A percentile compares a stretch with the other conserved stretches of the same genome.
Conservation (phyloP, 2,797 vertebrate genomes). For the Sebastes elongatus region DNA sequence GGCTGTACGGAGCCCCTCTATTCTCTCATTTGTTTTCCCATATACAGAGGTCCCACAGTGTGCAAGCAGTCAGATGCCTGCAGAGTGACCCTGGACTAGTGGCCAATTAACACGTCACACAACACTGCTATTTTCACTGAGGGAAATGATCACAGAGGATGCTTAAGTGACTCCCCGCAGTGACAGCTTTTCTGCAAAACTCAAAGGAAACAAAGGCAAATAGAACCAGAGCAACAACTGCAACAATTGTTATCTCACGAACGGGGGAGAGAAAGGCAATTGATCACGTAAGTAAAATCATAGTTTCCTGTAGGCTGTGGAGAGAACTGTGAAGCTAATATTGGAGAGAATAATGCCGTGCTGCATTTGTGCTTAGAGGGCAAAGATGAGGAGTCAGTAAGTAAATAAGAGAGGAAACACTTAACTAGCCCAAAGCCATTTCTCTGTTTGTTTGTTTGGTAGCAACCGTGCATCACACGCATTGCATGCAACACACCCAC, state of each 20-base stretch:
- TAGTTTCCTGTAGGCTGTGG: background rate
- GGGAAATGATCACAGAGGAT: conserved; percentile 41
- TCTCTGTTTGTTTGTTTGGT: conserved; percentile 26
- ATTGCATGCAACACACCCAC: conserved; percentile 8
- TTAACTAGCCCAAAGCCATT: conserved; percentile 8
- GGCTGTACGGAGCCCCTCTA: conserved; percentile 46
- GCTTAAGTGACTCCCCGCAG: conserved; percentile 29
- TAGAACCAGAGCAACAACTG: background rate
- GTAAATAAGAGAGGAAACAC: conserved; percentile 17
- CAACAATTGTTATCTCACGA: conserved; percentile 7
- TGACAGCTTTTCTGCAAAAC: conserved; percentile 8
- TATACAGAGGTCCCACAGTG: conserved; percentile 27
- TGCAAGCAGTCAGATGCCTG: conserved; percentile 44
- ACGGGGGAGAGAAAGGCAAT: background rate
- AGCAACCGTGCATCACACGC: conserved; percentile 3
- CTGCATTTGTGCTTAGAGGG: conserved; percentile 1
- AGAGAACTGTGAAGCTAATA: background rate
- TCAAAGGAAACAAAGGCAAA: background rate
- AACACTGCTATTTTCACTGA: conserved; percentile 44
- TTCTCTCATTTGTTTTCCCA: conserved; percentile 49
- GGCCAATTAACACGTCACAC: conserved; percentile 65
- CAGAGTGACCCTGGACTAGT: conserved; percentile 32
- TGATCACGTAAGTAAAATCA: background rate
- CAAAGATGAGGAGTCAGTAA: background rate
- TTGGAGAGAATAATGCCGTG: conserved; percentile 3